Evolutionary conservation across 1,140 invertebrate species (phyloP).

Genomic region (Caerostris extrusa): DNA sequence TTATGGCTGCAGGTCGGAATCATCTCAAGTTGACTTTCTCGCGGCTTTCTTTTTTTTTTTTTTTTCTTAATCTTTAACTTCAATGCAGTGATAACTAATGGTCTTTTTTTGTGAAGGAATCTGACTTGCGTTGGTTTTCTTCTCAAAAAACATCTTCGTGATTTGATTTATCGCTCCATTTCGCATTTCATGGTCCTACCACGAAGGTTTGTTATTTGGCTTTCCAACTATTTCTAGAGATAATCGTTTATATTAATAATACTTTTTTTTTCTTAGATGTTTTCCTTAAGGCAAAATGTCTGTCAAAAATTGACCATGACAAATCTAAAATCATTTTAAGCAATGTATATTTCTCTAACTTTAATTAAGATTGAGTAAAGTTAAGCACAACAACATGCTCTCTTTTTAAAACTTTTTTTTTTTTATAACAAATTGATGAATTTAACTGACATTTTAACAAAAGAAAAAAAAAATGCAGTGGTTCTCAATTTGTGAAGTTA

Average conservation of each 20-base stretch:
- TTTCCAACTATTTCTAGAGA: constrained; percentile 3
- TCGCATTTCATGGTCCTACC: neutral
- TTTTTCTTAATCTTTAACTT: neutral
- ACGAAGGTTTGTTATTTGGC: neutral
- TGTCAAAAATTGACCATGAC: neutral
- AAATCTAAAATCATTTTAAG: neutral
- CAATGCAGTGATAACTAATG: neutral
- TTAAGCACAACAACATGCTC: neutral
- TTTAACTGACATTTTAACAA: too few relatives aligned
- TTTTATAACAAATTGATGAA: neutral
- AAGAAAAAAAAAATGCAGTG: too few relatives aligned
- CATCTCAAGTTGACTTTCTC: too few relatives aligned
- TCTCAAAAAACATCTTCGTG: neutral
- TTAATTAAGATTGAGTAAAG: constrained; percentile 9
- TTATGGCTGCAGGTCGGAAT: neutral
- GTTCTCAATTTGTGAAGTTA: too few relatives aligned
- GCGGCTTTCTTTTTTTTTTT: neutral
- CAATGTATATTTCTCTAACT: neutral
- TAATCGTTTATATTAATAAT: constrained; percentile 1
- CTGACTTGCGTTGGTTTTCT: neutral
- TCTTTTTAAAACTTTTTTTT: neutral
- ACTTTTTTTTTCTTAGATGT: neutral
- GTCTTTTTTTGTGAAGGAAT: neutral
- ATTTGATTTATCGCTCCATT: neutral
- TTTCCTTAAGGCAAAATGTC: neutral